phyloP scores from a whole-genome alignment of 2,113 vertebrate species.

The Neoarius graeffei region DNA sequence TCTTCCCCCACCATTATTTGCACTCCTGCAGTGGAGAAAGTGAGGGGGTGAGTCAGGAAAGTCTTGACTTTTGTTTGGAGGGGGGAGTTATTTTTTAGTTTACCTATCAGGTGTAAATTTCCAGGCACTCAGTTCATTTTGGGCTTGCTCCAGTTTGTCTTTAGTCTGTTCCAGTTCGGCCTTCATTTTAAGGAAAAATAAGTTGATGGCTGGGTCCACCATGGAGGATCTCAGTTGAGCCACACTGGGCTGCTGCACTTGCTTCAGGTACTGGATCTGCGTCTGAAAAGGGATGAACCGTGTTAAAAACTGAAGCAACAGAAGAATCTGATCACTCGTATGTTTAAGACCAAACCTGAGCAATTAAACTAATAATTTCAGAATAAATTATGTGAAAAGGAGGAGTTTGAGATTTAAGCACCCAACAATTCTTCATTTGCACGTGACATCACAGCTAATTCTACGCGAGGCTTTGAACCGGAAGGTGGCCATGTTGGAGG shows the following conservation, averaged over 20 bases:
- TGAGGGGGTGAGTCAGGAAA: conserved; percentile 95
- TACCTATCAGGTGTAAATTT: conserved; percentile 99
- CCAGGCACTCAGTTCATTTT: conserved; percentile 99
- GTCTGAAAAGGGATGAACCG: conserved; percentile 77
- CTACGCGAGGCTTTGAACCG: too few relatives aligned
- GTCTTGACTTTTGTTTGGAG: conserved; percentile 88
- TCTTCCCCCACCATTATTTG: conserved; percentile 86
- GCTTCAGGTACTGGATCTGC: conserved; percentile 99
- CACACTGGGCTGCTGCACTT: conserved; percentile 98
- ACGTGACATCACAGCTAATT: too few relatives aligned
- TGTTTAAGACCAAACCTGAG: neutral
- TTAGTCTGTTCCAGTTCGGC: conserved; percentile 99
- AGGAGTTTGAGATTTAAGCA: too few relatives aligned
- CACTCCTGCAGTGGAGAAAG: conserved; percentile 97
- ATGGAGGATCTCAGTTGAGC: conserved; percentile 98
- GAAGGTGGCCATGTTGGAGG: too few relatives aligned
- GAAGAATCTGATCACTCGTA: neutral
- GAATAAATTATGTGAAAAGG: too few relatives aligned
- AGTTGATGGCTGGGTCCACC: conserved; percentile 99
- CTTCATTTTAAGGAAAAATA: conserved; percentile 99
- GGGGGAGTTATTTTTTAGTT: conserved; percentile 98
- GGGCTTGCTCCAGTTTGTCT: conserved; percentile 99
- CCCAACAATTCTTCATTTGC: too few relatives aligned
- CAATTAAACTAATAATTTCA: neutral
- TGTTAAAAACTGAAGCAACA: conserved; percentile 58